Base-by-base conservation (phyloP, 2,113 vertebrate genomes). In the Corythaeola cristata region DNA sequence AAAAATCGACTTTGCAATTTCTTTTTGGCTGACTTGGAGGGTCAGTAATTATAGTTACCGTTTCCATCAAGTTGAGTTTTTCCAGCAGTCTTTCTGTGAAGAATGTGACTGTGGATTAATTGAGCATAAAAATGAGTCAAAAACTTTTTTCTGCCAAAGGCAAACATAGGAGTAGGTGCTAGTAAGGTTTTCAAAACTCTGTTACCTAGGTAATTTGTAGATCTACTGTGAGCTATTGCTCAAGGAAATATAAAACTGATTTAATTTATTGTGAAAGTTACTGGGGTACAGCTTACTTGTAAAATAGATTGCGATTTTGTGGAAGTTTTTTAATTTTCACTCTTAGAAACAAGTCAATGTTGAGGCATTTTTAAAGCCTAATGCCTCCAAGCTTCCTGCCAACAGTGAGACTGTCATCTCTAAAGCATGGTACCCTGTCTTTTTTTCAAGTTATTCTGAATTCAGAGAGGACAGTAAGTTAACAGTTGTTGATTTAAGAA, bases 51-150 rank as follows among this genome's bases (percentile, higher is more conserved):
- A 85, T 3, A 90, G 92, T 94, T 93, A 80, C 83, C n/a, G 64
- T 95, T 96, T 95, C 96, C 95, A 96, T 83, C 79, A 89, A 95
- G 92, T 52, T 96, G 96, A 97, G 85, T 90, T 96, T 95, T 96
- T 96, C 96, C 93, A 95, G 95, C 85, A 88, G 64, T 77, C 83
- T 75, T 96, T 95, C 87, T 92, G 69, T 79, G 87, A 91, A 93
- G 81, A 93, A 97, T 83, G 87, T 85, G 91, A 53, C 87, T 85
- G 55, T 84, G 74, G 93, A 96, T 96, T 97, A 96, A 93, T 88
- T 92, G 89, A 85, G 93, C 3, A 1, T 85, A 85, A 94, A 93
- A 90, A 59, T 45, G 72, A 95, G 81, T 96, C 73, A 68, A 96
- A 91, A 85, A 37, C 83, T 60, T 83, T 49, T 74, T 91, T 87